Evolutionary conservation across 2,113 vertebrate genomes (phyloP), one percentile per base, ranked within the genome.

Genomic region (Myxocyprinus asiaticus): DNA sequence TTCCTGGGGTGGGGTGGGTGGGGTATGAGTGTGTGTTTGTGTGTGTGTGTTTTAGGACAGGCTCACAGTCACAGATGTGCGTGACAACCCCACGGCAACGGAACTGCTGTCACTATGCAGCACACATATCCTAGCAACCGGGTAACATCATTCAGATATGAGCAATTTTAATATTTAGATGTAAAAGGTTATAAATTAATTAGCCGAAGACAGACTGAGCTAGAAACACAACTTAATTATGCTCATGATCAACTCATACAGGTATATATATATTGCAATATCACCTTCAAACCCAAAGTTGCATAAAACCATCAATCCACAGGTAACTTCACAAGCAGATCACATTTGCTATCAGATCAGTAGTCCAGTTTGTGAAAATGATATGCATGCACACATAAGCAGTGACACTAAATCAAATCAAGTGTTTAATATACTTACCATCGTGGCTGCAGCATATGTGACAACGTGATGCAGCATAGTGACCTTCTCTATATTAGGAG

Each of bases 91-190:
- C 4, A 73, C 81, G 85, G 90, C 89, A 63, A 70, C 67, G 59
- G 75, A 88, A 88, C 87, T 88, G 87, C 91, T 90, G 92, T 90
- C 85, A 81, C 85, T 84, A 84, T 86, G 84, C 87, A 88, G 88
- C 90, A 85, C 85, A 89, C 87, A 89, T 86, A 80, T 85, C 84
- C 86, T 79, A 83, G 87, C 71, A 78, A 85, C 86, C 85, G 86
- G 84, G 86, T 84, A 87, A 82, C 86, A 88, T 88, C 85, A 86
- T 17, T 51, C 5, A 59, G 14, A 61, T 33, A 33, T 3, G 3
- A 33, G 22, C 22, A 17, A 78, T 76, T 79, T 68, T 43, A 55
- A 77, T 65, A 62, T 51, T n/a, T 75, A 53, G 55, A 78, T 64
- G 75, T 67, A 61, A 68, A 81, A 84, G 82, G 82, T 78, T 80